phyloP scores from a whole-genome alignment of 2,797 vertebrate genomes.

The Lindbergichthys nudifrons region DNA sequence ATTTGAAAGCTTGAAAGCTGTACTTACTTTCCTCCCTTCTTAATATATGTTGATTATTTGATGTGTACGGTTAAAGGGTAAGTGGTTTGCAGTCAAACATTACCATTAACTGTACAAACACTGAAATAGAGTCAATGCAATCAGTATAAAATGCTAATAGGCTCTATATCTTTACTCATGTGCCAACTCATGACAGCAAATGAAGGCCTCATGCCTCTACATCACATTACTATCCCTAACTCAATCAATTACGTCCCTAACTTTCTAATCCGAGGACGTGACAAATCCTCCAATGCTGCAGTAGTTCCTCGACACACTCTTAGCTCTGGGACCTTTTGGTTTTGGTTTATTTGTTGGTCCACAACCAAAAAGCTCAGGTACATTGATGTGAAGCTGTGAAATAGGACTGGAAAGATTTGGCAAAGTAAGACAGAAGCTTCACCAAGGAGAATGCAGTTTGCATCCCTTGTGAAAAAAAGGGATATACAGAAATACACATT shows the following conservation, averaged over 20 bases:
- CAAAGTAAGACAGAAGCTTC: too few relatives aligned
- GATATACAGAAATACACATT: too few relatives aligned
- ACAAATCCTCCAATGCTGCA: neutral
- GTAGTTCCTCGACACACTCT: neutral
- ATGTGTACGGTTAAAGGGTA: too few relatives aligned
- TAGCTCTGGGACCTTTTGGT: neutral
- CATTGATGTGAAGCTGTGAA: neutral
- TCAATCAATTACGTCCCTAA: constrained; percentile 14
- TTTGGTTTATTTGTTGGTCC: neutral
- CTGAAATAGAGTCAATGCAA: neutral
- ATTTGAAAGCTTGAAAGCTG: neutral
- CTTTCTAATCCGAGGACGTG: neutral
- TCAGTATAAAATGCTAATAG: neutral
- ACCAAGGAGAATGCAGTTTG: too few relatives aligned
- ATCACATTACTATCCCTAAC: constrained; percentile 29
- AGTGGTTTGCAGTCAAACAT: neutral
- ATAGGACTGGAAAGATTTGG: too few relatives aligned
- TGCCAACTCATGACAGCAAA: constrained; percentile 14
- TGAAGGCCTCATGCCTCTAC: constrained; percentile 21
- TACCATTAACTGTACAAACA: neutral
- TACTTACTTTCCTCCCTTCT: neutral
- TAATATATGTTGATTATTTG: neutral
- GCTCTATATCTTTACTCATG: neutral
- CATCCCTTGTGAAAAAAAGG: too few relatives aligned
- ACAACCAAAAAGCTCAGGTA: neutral